These are phyloP conservation scores for Sitophilus oryzae DNA, from an alignment of 1,140 invertebrate species.

Conservation along the genomic window DNA sequence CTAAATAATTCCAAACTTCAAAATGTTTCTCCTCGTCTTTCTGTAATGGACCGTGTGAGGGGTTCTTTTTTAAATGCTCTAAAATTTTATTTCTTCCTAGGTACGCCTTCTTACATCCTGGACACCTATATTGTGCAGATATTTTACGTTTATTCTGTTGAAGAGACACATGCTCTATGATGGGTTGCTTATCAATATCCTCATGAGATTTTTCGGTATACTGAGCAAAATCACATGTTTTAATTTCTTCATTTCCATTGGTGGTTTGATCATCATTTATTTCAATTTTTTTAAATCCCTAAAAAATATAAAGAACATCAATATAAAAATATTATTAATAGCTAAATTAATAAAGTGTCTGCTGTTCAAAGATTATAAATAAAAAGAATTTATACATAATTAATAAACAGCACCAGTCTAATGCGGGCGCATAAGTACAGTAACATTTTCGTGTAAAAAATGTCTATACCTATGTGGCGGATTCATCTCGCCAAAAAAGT, in stretches of 20 bases:
- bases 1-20: conserved; percentile 39
- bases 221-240: conserved; percentile 33
- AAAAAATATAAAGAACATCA: conserved; percentile 3
- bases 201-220: conserved; percentile 22
- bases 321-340: not conserved
- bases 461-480: too few species aligned
- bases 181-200: conserved; percentile 5
- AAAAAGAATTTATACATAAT: too few species aligned
- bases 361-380: too few species aligned
- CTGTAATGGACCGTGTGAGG: conserved; percentile 51
- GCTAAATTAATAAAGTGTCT: too few species aligned
- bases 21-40: conserved; percentile 29
- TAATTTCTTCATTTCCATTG: conserved; percentile 23
- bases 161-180: not conserved
- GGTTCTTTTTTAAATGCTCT: conserved; percentile 58
- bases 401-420: too few species aligned
- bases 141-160: conserved; percentile 47
- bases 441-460: too few species aligned
- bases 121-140: conserved; percentile 51
- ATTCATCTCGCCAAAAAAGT: too few species aligned
- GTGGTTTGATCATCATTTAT: conserved; percentile 17
- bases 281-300: conserved; percentile 39
- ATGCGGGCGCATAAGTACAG: too few species aligned
- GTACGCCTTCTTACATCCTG: conserved; percentile 54
- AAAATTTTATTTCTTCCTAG: conserved; percentile 51